phyloP scores from a whole-genome alignment of 2,888 invertebrate genomes.

The Pollenia angustigena region DNA sequence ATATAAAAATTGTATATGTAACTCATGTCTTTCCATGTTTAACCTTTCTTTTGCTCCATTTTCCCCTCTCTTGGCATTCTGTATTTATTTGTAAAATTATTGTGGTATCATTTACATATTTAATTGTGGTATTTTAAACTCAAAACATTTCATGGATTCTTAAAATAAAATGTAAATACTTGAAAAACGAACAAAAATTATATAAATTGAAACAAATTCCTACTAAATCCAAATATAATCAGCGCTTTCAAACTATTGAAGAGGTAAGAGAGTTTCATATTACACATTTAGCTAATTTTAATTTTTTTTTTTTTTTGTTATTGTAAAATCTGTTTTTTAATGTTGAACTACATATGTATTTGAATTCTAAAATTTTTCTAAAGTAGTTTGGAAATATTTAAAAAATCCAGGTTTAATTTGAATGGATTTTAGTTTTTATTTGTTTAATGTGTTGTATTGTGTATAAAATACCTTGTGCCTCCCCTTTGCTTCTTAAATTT shows the following conservation, averaged over 20 bases:
- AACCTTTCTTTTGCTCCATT: conserved; percentile 59
- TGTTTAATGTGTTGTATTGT: no score
- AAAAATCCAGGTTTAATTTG: no score
- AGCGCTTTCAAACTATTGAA: conserved; percentile 90
- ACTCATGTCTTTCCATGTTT: conserved; percentile 50
- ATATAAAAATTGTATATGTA: conserved; percentile 10
- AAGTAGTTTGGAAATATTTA: background rate
- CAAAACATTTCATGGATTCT: conserved; percentile 50
- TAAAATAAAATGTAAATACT: conserved; percentile 63
- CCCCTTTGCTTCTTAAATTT: no score
- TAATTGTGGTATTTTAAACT: conserved; percentile 45
- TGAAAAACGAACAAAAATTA: conserved; percentile 51
- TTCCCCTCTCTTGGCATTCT: conserved; percentile 54
- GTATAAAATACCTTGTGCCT: no score
- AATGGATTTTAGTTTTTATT: no score
- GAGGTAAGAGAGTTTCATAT: conserved; percentile 86
- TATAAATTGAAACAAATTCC: conserved; percentile 66
- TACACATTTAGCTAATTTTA: conserved; percentile 58
- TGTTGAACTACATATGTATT: no score
- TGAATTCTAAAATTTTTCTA: background rate
- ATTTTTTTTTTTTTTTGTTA: conserved; percentile 66
- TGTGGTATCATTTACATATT: conserved; percentile 61
- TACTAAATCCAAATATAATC: conserved; percentile 78
- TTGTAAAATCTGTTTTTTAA: conserved; percentile 48
- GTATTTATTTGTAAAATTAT: conserved; percentile 32